Evolutionary conservation across 2,888 invertebrate genomes (phyloP), one percentile per base, ranked within the genome.

Genomic region (Perdita meconis): DNA sequence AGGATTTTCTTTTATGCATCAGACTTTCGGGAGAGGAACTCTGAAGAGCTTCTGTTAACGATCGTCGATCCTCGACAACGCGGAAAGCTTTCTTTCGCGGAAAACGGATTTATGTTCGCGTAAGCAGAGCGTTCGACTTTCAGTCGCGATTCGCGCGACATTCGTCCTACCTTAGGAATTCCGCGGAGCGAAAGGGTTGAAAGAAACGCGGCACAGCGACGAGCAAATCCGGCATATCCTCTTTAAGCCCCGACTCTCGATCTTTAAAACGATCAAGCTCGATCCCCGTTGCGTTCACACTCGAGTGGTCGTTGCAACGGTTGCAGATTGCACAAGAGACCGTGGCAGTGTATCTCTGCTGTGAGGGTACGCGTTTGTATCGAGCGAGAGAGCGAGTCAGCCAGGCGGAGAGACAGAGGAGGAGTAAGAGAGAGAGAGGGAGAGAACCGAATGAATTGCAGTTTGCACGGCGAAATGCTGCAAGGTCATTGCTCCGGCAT

Each of bases 401-500:
- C n/a, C n/a, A n/a, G n/a, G n/a, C n/a, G 38, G 10, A 36, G 36
- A 2, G 50, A 26, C 5, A 36, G 50, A 53, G 36, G 34, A 24
- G n/a, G 22, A n/a, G n/a, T n/a, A n/a, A n/a, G n/a, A n/a, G 5
- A 4, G 24, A 64, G 40, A 19, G 6, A 10, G 63, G 47, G 51
- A 72, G 71, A 61, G 65, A 68, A 64, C 26, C 56, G 79, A 79
- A 79, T 84, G 85, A 86, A 86, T 85, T 81, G 86, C 86, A 86
- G 84, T 88, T 84, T 80, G 81, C 80, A 82, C 77, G 73, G 82
- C 80, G 82, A 86, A 87, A 88, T 84, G 80, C 84, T 78, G 89
- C 87, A 86, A 86, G 87, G 87, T 89, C 89, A 87, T 88, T 87
- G 86, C 85, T 78, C 87, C 81, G 85, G 78, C 85, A 88, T 89